Percentiles rank a stretch among this genome's conserved stretches.
Conservation (phyloP, 2,113 vertebrate genomes). For the Chlamydotis undulata region DNA sequence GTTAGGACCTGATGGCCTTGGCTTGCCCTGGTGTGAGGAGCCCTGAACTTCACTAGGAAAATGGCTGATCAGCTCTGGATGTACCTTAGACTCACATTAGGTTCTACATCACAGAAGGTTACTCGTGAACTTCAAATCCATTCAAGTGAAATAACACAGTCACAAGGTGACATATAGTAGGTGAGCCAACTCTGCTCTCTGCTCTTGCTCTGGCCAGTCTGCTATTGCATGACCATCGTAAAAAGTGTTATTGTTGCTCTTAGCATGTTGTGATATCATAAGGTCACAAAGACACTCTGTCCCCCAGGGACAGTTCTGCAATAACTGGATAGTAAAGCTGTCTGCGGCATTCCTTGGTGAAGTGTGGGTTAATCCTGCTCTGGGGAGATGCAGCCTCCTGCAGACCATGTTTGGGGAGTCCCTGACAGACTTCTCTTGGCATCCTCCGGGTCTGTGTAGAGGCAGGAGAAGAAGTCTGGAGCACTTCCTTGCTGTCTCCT, state of each 20-base stretch:
- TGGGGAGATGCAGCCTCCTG: neutral
- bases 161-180: neutral
- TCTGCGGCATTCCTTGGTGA: neutral
- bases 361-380: neutral
- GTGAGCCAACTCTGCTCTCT: neutral
- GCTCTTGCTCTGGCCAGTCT: neutral
- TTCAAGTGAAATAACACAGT: neutral
- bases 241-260: neutral
- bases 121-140: neutral
- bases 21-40: neutral
- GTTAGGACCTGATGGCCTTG: neutral
- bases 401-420: neutral
- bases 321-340: neutral
- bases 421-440: neutral
- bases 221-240: neutral
- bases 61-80: neutral
- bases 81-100: neutral
- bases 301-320: neutral
- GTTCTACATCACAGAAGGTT: neutral
- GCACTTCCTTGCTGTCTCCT: neutral
- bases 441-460: neutral
- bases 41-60: neutral
- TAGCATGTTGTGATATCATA: rapidly evolving
- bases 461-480: neutral
- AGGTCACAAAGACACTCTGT: neutral